Evolutionary conservation across 2,888 invertebrate genomes (phyloP), one percentile per base, ranked within the genome.

Genomic region (Alloplasta piceator): DNA sequence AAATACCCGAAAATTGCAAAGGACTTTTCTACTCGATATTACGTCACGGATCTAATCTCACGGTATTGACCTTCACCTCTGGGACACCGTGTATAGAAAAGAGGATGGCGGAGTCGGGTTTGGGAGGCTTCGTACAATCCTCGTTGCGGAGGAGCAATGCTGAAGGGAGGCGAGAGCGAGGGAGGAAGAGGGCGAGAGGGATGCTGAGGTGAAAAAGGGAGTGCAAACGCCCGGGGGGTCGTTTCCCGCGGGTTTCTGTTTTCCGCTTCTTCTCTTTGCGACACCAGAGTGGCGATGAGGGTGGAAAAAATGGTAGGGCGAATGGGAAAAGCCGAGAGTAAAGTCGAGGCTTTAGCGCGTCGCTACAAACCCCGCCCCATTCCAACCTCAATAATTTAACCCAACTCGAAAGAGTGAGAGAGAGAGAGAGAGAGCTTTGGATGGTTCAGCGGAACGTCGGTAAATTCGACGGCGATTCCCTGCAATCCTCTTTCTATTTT

Each of bases 371-470:
- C 67, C 63, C 61, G 39, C 67, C 71, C 55, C 14, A 56, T 64
- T 38, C 60, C 48, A 48, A 39, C 61, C 48, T 72, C 67, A 67
- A 80, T 80, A 76, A 76, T 76, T 80, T 80, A 70, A 72, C 67
- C 61, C 60, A 66, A 36, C 70, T 70, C 14, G 46, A 67, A 26
- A 63, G 55, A 68, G 52, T n/a, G n/a, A n/a, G n/a, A n/a, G n/a
- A n/a, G n/a, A n/a, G n/a, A n/a, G n/a, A n/a, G n/a, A n/a, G n/a
- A n/a, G n/a, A n/a, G 70, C 36, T 70, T 70, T 58, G 14, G 58
- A 36, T 10, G 58, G n/a, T n/a, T n/a, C n/a, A n/a, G n/a, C n/a
- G 68, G 46, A 72, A 52, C 72, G 52, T 48, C 43, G 72, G 52
- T 72, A 63, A 72, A 72, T 72, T 66, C 66, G 39, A 60, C 38